Evolutionary conservation across 1,140 invertebrate species (phyloP).

Genomic region (Anastrepha obliqua): DNA sequence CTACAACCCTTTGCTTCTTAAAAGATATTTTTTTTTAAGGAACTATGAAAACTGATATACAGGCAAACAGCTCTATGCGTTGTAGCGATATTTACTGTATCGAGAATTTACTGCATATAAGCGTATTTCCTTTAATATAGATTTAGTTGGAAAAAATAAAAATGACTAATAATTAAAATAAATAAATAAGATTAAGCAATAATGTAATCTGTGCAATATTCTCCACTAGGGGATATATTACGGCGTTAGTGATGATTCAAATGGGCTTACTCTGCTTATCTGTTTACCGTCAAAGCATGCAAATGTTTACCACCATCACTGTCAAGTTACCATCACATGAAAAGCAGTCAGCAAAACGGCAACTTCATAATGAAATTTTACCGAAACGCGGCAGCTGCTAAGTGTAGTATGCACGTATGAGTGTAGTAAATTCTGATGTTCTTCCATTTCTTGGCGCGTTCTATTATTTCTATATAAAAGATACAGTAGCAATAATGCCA

Average conservation of each 20-base stretch:
- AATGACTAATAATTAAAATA: neutral
- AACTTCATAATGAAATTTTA: neutral
- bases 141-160: too few relatives aligned
- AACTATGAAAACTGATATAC: too few relatives aligned
- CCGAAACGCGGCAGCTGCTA: neutral
- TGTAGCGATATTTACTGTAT: too few relatives aligned
- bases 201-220: too few relatives aligned
- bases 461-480: constrained; percentile 12
- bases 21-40: too few relatives aligned
- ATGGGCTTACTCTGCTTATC: constrained; percentile 29
- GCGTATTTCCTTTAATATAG: too few relatives aligned
- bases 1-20: too few relatives aligned
- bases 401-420: too few relatives aligned
- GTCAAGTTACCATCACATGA: neutral
- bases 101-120: too few relatives aligned
- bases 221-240: neutral
- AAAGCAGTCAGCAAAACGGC: neutral
- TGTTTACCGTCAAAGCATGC: neutral
- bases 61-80: too few relatives aligned
- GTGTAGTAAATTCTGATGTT: too few relatives aligned
- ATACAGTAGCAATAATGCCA: neutral
- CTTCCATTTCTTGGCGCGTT: too few relatives aligned
- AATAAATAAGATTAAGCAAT: neutral
- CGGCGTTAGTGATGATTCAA: constrained; percentile 2
- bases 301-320: constrained; percentile 40